These are phyloP conservation scores for Palloptera scutellata DNA, from an alignment of 2,888 invertebrate species.

Conservation along the genomic window DNA sequence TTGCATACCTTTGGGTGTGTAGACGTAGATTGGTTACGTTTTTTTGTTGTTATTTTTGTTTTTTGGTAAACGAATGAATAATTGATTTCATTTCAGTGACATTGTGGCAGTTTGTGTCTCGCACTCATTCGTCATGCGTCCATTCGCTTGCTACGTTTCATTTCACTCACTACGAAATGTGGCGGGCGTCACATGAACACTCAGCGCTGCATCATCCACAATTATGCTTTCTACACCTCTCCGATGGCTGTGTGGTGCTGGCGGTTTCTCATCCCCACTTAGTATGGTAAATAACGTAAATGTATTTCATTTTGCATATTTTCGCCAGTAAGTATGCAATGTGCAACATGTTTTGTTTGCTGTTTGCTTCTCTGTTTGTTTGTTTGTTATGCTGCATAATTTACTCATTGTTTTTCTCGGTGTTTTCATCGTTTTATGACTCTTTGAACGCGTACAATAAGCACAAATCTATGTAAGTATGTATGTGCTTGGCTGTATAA, in stretches of 20 bases:
- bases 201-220: neutral
- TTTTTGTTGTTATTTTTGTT: slow-evolving; percentile 6
- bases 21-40: neutral
- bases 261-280: neutral
- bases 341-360: slow-evolving; percentile 9
- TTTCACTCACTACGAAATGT: neutral
- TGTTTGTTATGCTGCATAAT: slow-evolving; percentile 21
- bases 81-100: slow-evolving; percentile 32
- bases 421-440: neutral
- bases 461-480: slow-evolving; percentile 20
- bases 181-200: neutral
- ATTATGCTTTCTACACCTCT: neutral
- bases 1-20: slow-evolving; percentile 30
- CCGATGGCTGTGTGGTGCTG: neutral
- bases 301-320: neutral
- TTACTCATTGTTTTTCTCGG: neutral
- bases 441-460: too few species aligned
- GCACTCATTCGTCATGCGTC: slow-evolving; percentile 15
- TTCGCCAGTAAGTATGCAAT: slow-evolving; percentile 17
- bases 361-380: neutral
- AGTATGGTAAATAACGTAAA: too few species aligned
- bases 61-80: slow-evolving; percentile 27
- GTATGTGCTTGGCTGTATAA: slow-evolving; percentile 20
- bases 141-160: slow-evolving; percentile 2
- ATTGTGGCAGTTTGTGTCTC: slow-evolving; percentile 25